Evolutionary conservation across 1,140 invertebrate species (phyloP).

Genomic region (Coptotermes formosanus): DNA sequence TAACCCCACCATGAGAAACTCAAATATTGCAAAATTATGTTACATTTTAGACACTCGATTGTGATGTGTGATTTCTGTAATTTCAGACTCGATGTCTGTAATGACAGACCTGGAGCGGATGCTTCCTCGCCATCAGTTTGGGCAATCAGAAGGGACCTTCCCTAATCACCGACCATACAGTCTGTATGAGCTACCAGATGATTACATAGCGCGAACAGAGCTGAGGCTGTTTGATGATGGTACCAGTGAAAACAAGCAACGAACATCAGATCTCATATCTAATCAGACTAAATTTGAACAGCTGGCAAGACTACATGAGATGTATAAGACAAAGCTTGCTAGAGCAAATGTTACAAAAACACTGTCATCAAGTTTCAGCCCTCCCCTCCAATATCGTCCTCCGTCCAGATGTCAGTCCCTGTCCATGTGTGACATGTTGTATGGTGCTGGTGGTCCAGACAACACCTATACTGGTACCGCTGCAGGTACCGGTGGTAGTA

Average conservation of each 20-base stretch:
- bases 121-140: slow-evolving; percentile 44
- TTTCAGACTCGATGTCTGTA: slow-evolving; percentile 69
- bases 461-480: slow-evolving; percentile 57
- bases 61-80: too few species aligned
- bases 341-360: slow-evolving; percentile 24
- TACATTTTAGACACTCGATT: too few species aligned
- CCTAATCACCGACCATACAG: slow-evolving; percentile 37
- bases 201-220: slow-evolving; percentile 7
- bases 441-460: slow-evolving; percentile 48
- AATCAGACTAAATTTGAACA: slow-evolving; percentile 54
- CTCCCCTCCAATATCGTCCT: slow-evolving; percentile 36
- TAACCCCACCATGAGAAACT: too few species aligned
- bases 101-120: slow-evolving; percentile 69
- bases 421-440: slow-evolving; percentile 67
- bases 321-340: slow-evolving; percentile 63
- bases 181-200: slow-evolving; percentile 21
- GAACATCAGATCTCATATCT: not conserved
- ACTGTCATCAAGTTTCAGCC: too few species aligned
- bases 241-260: slow-evolving; percentile 29
- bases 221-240: not conserved
- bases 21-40: not conserved
- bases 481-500: slow-evolving; percentile 54
- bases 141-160: slow-evolving; percentile 24
- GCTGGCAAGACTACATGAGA: slow-evolving; percentile 63
- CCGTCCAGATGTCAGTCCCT: slow-evolving; percentile 63